These are phyloP conservation scores for Erebia epiphron DNA, from an alignment of 2,888 invertebrate species.

Conservation along the genomic window DNA sequence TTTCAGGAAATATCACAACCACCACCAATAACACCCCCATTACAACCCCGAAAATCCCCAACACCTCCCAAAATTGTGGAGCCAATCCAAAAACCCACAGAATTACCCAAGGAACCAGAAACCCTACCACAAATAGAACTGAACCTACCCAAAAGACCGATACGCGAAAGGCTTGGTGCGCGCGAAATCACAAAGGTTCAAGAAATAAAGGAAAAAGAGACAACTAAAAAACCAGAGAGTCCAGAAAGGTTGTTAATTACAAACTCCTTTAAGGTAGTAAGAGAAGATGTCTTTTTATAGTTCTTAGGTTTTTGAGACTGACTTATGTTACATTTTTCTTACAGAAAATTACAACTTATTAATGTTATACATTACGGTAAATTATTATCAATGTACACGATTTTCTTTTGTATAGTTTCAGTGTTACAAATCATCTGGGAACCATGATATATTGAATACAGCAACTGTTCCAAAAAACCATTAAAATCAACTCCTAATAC, in stretches of 20 bases:
- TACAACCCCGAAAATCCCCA: slow-evolving; percentile 37
- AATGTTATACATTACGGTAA: slow-evolving; percentile 4
- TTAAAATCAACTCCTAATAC: too few species aligned
- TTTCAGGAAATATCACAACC: slow-evolving; percentile 69
- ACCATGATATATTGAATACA: too few species aligned
- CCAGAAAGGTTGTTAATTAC: slow-evolving; percentile 75
- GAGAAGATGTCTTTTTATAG: slow-evolving; percentile 38
- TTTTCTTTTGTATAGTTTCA: too few species aligned
- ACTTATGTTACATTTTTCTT: slow-evolving; percentile 19
- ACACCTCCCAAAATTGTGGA: slow-evolving; percentile 27
- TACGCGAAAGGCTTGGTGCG: slow-evolving; percentile 71
- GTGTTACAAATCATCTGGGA: too few species aligned
- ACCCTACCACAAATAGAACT: slow-evolving; percentile 74
- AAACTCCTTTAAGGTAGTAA: slow-evolving; percentile 65
- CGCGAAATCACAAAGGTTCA: slow-evolving; percentile 52
- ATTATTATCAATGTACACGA: too few species aligned
- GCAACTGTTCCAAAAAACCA: too few species aligned
- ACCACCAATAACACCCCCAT: slow-evolving; percentile 56
- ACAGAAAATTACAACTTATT: slow-evolving; percentile 25
- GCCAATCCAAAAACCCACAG: slow-evolving; percentile 39
- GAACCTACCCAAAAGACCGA: slow-evolving; percentile 74
- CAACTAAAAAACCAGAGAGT: slow-evolving; percentile 58
- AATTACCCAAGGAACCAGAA: slow-evolving; percentile 54
- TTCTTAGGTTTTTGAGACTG: slow-evolving; percentile 27
- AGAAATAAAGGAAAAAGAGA: slow-evolving; percentile 54